Evolutionary conservation across 2,888 invertebrate species (phyloP).

Genomic region (Chymomyza procnemis): DNA sequence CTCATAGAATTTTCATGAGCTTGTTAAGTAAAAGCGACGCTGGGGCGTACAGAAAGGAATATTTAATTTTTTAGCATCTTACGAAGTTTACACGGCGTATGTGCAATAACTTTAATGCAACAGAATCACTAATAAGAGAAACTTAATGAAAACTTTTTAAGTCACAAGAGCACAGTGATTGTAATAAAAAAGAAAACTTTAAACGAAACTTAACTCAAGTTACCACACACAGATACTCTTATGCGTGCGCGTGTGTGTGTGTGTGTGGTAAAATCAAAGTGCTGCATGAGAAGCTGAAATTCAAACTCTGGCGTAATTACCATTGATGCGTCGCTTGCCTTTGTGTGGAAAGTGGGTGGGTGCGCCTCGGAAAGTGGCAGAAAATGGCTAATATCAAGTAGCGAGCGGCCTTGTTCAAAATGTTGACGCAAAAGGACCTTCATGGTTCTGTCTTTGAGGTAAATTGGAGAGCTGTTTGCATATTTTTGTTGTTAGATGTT

Average conservation of each 20-base stretch:
- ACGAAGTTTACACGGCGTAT: background rate
- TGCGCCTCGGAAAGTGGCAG: background rate
- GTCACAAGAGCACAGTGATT: background rate
- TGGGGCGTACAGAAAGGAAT: background rate
- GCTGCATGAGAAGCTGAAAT: background rate
- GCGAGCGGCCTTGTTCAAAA: conserved; percentile 43
- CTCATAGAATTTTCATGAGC: too few relatives aligned
- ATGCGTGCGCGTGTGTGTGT: background rate
- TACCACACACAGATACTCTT: background rate
- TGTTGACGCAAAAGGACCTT: conserved; percentile 3
- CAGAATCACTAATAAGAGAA: background rate
- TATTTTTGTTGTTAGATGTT: conserved; percentile 41
- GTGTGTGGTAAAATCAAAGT: background rate
- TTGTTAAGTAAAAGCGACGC: too few relatives aligned
- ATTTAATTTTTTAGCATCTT: background rate
- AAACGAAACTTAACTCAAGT: background rate
- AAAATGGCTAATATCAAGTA: conserved; percentile 51
- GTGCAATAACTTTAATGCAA: background rate
- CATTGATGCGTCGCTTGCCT: background rate
- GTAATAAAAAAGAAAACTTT: background rate
- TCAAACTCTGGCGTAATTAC: background rate
- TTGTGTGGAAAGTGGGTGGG: background rate
- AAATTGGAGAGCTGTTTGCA: background rate
- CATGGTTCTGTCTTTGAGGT: background rate
- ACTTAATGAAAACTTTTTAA: background rate